phyloP scores from a whole-genome alignment of 2,797 vertebrate genomes.

The Echiichthys vipera region DNA sequence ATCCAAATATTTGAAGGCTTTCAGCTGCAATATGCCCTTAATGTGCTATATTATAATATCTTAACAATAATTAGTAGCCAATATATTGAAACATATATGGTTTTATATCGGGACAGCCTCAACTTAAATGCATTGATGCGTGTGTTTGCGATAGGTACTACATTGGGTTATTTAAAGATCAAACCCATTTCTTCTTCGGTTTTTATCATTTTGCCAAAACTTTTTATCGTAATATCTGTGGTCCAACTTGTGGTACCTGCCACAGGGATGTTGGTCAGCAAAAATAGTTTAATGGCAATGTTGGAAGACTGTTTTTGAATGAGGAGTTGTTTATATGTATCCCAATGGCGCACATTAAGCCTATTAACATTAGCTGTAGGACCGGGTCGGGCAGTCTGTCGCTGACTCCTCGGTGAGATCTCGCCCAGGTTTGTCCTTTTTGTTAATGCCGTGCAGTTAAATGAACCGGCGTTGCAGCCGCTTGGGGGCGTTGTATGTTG shows the following conservation, averaged over 20 bases:
- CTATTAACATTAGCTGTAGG: slow-evolving; percentile 5
- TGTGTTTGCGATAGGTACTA: background rate
- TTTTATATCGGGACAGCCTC: background rate
- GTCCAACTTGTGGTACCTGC: background rate
- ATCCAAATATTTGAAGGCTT: background rate
- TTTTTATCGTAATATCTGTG: background rate
- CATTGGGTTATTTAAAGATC: background rate
- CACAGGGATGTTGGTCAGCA: background rate
- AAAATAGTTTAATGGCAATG: background rate
- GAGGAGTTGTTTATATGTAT: background rate
- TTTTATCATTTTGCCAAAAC: background rate
- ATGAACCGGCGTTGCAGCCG: slow-evolving; percentile 46
- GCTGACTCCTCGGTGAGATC: slow-evolving; percentile 8
- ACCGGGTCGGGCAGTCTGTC: slow-evolving; percentile 21
- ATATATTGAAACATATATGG: background rate
- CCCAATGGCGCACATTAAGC: background rate
- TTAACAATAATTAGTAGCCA: background rate
- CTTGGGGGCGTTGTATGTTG: slow-evolving; percentile 79
- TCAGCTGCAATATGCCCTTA: background rate
- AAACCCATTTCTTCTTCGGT: background rate
- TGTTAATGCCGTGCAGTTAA: slow-evolving; percentile 1
- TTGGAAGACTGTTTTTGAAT: background rate
- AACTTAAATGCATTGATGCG: background rate
- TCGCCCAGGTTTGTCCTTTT: slow-evolving; percentile 38
- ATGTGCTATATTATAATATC: background rate